Evolutionary conservation across 2,113 vertebrate species (phyloP).

Genomic region (Picathartes gymnocephalus): DNA sequence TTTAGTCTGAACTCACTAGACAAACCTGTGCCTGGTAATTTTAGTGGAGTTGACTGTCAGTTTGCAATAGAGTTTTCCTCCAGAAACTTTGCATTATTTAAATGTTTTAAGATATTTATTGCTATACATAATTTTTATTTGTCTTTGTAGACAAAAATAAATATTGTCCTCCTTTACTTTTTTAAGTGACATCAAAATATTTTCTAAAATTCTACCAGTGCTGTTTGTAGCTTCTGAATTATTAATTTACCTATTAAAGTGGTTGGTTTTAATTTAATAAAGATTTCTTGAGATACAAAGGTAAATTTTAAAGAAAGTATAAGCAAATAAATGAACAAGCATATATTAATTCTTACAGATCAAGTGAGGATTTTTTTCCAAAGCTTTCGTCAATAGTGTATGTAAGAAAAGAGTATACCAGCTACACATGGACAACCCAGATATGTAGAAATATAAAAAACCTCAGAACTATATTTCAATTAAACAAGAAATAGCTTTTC

Average conservation of each 20-base stretch:
- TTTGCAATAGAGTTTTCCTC: background rate
- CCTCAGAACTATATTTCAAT: background rate
- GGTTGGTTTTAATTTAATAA: background rate
- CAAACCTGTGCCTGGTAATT: background rate
- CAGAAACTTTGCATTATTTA: background rate
- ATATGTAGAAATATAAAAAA: background rate
- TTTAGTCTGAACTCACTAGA: background rate
- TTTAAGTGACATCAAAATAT: background rate
- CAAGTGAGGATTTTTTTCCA: background rate
- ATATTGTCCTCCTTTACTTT: background rate
- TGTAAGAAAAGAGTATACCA: background rate
- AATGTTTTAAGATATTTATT: background rate
- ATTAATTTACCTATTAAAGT: background rate
- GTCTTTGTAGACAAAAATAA: background rate
- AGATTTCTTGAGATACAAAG: background rate
- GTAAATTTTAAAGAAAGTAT: background rate
- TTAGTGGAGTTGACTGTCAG: background rate
- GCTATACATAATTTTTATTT: background rate
- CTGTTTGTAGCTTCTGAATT: background rate
- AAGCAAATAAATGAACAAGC: background rate
- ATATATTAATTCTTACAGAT: background rate
- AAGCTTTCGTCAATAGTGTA: background rate
- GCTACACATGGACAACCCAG: background rate
- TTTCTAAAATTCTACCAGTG: background rate
- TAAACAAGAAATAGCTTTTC: background rate